Base-by-base conservation (phyloP, 2,888 invertebrate species). In the Stenolophus ochropezus region DNA sequence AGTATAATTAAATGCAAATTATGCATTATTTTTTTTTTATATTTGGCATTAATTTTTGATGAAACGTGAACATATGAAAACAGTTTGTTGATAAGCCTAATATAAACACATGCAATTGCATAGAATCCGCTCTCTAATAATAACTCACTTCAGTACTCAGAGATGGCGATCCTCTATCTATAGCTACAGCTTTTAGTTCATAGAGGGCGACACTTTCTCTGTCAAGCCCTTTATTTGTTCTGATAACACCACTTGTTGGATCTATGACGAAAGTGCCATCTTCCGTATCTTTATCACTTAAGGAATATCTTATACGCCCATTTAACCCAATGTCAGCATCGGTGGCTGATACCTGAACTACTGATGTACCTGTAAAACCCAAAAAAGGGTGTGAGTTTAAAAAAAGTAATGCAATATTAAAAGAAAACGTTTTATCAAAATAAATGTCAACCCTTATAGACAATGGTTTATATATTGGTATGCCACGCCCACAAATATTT, bases 211-310 rank as follows among this genome's bases (percentile, higher is more conserved):
- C 94, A 0, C 95, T 96, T 89, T 99, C 99, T 27, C 99, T 91
- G 88, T 99, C 99, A 82, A 99, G 88, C 0, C 94, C 93, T 87
- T 96, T 96, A 83, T 96, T 95, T 0, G 97, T 98, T 80, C 98
- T 91, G 11, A 99, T 93, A 0, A 97, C 95, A 0, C 99, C 99
- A 0, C 97, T 97, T 0, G 96, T 95, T 0, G 96, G 93, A 89
- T 99, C 98, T 14, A 99, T 94, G 0, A 95, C 94, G 88, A 99
- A 99, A 0, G 97, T 96, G 0, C 96, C 97, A 85, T 97, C 96
- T 47, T 96, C 97, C 0, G 92, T 89, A 86, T 95, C 95, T 81
- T 93, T 93, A 42, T 94, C 91, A 77, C 93, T 93, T 6, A 96
- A 88, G 21, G 94, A 93, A 88, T 97, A 98, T 77, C 94, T 93